A percentile compares a stretch with the other conserved stretches of the same genome.
phyloP scores from a whole-genome alignment of 2,113 vertebrate genomes.

The Rhinogobius similis region DNA sequence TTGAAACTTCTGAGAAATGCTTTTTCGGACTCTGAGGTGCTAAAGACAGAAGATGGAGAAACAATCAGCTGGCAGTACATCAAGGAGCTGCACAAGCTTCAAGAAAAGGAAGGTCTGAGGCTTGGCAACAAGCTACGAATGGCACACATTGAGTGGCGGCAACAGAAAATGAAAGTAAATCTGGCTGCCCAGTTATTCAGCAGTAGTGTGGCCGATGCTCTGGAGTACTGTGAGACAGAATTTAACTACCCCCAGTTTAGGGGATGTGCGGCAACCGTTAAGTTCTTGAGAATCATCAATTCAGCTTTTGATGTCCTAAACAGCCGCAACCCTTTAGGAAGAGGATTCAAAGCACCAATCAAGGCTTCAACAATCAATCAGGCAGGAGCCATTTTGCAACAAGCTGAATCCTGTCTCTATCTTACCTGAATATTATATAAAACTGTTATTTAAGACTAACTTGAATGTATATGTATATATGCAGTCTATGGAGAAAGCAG shows the following conservation, averaged over 20 bases:
- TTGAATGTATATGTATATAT: too few relatives aligned
- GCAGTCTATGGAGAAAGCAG: too few relatives aligned
- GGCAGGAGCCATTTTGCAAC: not conserved
- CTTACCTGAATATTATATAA: too few relatives aligned
- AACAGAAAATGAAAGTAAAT: constrained; percentile 1
- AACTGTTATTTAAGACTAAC: too few relatives aligned
- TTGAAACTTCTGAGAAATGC: not conserved
- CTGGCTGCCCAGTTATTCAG: not conserved
- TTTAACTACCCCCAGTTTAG: not conserved
- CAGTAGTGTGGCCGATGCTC: not conserved
- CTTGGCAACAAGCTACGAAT: not conserved
- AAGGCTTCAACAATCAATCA: not conserved
- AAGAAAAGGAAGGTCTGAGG: constrained; percentile 5
- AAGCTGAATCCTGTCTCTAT: not conserved
- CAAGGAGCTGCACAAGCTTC: not conserved
- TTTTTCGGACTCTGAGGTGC: not conserved
- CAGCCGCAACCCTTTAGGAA: not conserved
- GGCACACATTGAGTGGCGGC: not conserved
- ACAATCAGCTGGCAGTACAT: not conserved
- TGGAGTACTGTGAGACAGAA: not conserved
- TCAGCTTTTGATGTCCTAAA: constrained; percentile 6
- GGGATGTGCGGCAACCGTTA: not conserved
- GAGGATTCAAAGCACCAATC: not conserved
- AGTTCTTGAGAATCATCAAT: not conserved
- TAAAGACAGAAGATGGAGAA: not conserved